These are phyloP conservation scores for Paramacrobiotus metropolitanus DNA, from an alignment of 1,140 invertebrate species.

Conservation along the genomic window DNA sequence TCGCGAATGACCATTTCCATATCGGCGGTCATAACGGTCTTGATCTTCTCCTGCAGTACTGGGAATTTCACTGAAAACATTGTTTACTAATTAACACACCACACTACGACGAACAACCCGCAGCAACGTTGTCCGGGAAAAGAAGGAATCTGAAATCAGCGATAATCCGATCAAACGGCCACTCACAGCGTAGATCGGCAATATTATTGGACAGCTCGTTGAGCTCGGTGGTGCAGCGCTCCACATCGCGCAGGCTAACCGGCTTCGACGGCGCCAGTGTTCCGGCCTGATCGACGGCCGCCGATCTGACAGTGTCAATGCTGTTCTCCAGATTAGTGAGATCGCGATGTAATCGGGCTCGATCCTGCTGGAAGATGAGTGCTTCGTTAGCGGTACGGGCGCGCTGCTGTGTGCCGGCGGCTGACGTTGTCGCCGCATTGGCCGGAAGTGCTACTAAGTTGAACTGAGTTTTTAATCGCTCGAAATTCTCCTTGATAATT, in stretches of 20 bases:
- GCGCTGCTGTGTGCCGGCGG: neutral
- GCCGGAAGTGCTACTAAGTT: slow-evolving; percentile 1
- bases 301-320: slow-evolving; percentile 74
- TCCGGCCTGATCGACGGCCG: slow-evolving; percentile 78
- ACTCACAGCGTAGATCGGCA: neutral
- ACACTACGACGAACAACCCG: too few species aligned
- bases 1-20: slow-evolving; percentile 80
- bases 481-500: slow-evolving; percentile 55
- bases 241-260: slow-evolving; percentile 86
- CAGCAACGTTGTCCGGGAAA: too few species aligned
- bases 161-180: too few species aligned
- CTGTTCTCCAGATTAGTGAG: slow-evolving; percentile 43
- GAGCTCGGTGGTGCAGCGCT: slow-evolving; percentile 29
- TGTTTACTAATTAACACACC: too few species aligned
- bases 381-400: neutral
- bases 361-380: neutral
- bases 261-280: too few species aligned
- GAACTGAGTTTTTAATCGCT: slow-evolving; percentile 19
- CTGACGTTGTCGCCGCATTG: neutral
- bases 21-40: slow-evolving; percentile 57
- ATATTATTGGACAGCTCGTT: neutral
- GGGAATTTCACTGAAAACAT: slow-evolving; percentile 47
- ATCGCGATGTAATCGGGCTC: neutral
- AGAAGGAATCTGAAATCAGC: too few species aligned
- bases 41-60: slow-evolving; percentile 61